Conservation (phyloP, 1,140 invertebrate genomes). For the Drosophila kanapiae region DNA sequence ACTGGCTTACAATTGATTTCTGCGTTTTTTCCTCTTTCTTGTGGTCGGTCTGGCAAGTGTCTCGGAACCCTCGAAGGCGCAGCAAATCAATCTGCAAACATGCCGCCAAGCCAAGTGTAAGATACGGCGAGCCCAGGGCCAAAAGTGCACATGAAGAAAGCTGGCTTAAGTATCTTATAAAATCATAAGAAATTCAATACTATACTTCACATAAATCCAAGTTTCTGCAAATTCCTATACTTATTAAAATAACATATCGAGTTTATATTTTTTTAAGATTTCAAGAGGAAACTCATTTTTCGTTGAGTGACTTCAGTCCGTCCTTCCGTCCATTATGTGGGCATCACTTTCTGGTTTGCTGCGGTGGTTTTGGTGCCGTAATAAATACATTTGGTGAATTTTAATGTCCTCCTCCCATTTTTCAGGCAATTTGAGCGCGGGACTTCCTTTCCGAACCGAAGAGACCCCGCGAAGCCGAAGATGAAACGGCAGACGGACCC, state of each 20-base stretch:
- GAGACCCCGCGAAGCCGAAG: background rate
- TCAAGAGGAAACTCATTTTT: background rate
- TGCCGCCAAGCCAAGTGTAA: constrained; percentile 74
- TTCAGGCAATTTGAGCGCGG: constrained; percentile 76
- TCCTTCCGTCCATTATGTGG: constrained; percentile 66
- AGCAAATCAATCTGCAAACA: constrained; percentile 84
- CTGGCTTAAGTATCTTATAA: background rate
- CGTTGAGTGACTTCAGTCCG: constrained; percentile 11
- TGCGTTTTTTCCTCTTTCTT: constrained; percentile 48
- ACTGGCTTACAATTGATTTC: constrained; percentile 71
- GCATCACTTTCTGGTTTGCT: constrained; percentile 72
- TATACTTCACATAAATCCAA: too few relatives aligned
- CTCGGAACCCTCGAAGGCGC: constrained; percentile 70
- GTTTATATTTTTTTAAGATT: background rate
- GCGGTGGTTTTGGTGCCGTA: constrained; percentile 72
- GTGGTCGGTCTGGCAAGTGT: constrained; percentile 69
- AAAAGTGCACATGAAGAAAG: constrained; percentile 17
- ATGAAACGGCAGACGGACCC: constrained; percentile 3
- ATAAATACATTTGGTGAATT: constrained; percentile 85
- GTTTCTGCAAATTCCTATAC: background rate
- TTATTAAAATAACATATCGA: too few relatives aligned
- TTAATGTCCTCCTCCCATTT: constrained; percentile 83
- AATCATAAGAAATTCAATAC: too few relatives aligned
- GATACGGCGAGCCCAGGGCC: constrained; percentile 30
- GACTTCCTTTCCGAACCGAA: constrained; percentile 50